Conservation (phyloP, 1,140 invertebrate species). For the Atta colombica region DNA sequence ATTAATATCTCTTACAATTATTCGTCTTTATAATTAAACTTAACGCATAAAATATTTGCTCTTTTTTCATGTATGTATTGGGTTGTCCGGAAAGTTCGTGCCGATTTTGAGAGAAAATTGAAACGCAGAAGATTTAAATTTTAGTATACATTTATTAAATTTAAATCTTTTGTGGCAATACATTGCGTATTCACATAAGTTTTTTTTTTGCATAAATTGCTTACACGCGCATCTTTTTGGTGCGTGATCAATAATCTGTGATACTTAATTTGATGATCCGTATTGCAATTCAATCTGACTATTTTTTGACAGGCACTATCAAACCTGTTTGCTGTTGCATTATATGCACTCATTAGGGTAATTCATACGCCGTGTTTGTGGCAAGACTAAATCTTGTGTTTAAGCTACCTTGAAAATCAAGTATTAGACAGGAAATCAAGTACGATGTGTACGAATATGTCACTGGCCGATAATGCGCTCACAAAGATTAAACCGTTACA, state of each 20-base stretch:
- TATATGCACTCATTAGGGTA: conserved; percentile 64
- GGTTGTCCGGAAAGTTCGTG: too few species aligned
- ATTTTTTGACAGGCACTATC: conserved; percentile 54
- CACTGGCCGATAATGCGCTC: conserved; percentile 17
- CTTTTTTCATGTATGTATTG: background rate
- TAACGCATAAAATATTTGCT: background rate
- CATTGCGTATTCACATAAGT: conserved; percentile 1
- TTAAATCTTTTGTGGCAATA: too few species aligned
- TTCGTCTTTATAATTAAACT: background rate
- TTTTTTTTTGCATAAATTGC: background rate
- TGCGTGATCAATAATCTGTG: conserved; percentile 36
- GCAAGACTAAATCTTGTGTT: conserved; percentile 59
- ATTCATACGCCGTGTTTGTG: conserved; percentile 58
- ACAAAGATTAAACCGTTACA: conserved; percentile 10
- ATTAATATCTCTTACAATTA: background rate
- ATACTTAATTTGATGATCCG: conserved; percentile 67
- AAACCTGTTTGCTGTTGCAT: conserved; percentile 13
- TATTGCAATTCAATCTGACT: conserved; percentile 41
- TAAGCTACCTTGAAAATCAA: conserved; percentile 63
- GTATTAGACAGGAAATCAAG: conserved; percentile 34
- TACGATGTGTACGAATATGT: conserved; percentile 32
- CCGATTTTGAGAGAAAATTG: too few species aligned
- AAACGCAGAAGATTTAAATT: too few species aligned
- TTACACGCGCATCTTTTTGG: background rate
- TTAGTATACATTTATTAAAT: too few species aligned